Percentiles rank a stretch among this genome's conserved stretches.
These are phyloP conservation scores for Epinephelus awoara DNA, from an alignment of 2,797 vertebrate genomes.

Conservation along the genomic window DNA sequence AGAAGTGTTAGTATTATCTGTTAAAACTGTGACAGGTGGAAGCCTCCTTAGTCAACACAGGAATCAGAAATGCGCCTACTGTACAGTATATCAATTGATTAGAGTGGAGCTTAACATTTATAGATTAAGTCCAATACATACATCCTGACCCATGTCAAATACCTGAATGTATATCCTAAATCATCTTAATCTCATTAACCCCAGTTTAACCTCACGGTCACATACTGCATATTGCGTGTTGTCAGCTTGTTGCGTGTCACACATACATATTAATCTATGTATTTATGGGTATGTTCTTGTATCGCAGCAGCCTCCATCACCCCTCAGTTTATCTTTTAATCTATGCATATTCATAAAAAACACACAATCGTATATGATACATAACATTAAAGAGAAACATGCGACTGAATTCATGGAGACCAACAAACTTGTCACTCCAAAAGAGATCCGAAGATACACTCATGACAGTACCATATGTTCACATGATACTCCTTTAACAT, in stretches of 20 bases:
- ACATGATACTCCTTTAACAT: not conserved
- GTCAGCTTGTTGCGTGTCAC: conserved; percentile 32
- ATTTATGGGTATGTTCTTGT: conserved; percentile 16
- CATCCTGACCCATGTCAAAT: conserved; percentile 25
- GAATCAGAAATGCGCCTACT: not conserved
- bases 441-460: not conserved
- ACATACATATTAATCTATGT: conserved; percentile 13
- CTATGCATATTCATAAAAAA: not conserved
- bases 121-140: conserved; percentile 28
- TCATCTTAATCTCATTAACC: conserved; percentile 51
- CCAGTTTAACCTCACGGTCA: conserved; percentile 38
- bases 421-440: not conserved
- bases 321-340: conserved; percentile 4
- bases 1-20: conserved; percentile 12
- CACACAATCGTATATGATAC: not conserved
- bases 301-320: not conserved
- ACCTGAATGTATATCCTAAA: conserved; percentile 28
- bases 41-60: conserved; percentile 1
- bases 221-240: conserved; percentile 9
- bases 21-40: conserved; percentile 21
- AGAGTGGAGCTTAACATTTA: conserved; percentile 28
- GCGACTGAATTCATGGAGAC: not conserved
- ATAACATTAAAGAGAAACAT: not conserved
- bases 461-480: not conserved
- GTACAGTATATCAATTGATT: conserved; percentile 35